phyloP scores from a whole-genome alignment of 2,113 vertebrate species.

The Oxyruncus cristatus region DNA sequence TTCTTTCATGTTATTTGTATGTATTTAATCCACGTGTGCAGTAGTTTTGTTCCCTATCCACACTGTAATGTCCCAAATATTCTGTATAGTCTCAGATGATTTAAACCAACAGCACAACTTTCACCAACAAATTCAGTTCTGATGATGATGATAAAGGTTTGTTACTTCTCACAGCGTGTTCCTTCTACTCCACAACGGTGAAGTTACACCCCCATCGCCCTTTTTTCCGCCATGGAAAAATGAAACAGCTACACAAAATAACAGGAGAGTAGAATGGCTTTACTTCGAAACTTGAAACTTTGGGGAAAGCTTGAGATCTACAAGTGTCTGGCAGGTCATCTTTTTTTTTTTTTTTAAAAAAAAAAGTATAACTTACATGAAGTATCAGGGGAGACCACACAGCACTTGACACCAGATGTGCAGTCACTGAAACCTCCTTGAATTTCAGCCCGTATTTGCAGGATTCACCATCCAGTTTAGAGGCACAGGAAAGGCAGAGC shows the following conservation, averaged over 20 bases:
- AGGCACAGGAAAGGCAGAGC: constrained; percentile 57
- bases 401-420: not conserved
- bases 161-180: accelerated
- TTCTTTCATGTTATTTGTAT: not conserved
- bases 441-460: not conserved
- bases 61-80: not conserved
- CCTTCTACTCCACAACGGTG: not conserved
- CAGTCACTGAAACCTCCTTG: not conserved
- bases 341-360: not conserved
- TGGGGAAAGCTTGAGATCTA: constrained; percentile 21
- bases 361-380: not conserved
- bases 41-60: not conserved
- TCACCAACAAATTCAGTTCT: not conserved
- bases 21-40: not conserved
- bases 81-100: not conserved
- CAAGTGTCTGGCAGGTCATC: not conserved
- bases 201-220: not conserved
- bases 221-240: not conserved
- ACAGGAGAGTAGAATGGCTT: not conserved
- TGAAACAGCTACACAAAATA: not conserved
- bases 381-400: not conserved
- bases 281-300: not conserved
- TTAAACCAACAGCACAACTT: not conserved
- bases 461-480: not conserved
- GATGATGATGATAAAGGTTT: not conserved